Evolutionary conservation across 1,140 invertebrate genomes (phyloP).

Genomic region (Polyergus mexicanus): DNA sequence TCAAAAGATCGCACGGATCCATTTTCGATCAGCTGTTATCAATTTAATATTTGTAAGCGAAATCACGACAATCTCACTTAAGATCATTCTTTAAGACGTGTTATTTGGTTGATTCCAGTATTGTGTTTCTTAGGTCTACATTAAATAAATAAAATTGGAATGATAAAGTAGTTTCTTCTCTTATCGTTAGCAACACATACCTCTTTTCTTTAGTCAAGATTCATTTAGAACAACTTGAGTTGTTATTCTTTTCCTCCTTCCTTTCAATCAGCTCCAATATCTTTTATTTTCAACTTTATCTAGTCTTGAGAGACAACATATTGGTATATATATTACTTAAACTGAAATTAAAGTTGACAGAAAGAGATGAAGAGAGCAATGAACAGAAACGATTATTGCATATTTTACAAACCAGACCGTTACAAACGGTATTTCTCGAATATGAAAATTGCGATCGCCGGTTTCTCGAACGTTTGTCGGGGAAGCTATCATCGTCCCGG

Average conservation of each 20-base stretch:
- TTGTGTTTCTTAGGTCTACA: background rate
- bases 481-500: conserved; percentile 58
- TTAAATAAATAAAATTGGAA: background rate
- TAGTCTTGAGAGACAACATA: background rate
- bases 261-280: background rate
- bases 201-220: background rate
- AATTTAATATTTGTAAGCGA: conserved; percentile 53
- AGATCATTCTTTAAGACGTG: background rate
- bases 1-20: conserved; percentile 26
- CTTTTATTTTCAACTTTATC: background rate
- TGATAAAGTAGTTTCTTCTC: background rate
- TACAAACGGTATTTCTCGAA: background rate
- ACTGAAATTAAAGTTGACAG: background rate
- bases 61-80: background rate
- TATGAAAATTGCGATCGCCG: conserved; percentile 42
- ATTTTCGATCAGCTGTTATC: conserved; percentile 26
- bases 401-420: conserved; percentile 6
- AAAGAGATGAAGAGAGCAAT: background rate
- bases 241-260: background rate
- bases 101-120: background rate
- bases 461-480: conserved; percentile 35
- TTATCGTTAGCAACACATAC: background rate
- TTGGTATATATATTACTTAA: no score
- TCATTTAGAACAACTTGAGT: background rate
- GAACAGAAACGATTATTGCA: background rate